These are phyloP conservation scores for Macroglossus sobrinus DNA, from an alignment of 2,113 vertebrate species.

Conservation along the genomic window DNA sequence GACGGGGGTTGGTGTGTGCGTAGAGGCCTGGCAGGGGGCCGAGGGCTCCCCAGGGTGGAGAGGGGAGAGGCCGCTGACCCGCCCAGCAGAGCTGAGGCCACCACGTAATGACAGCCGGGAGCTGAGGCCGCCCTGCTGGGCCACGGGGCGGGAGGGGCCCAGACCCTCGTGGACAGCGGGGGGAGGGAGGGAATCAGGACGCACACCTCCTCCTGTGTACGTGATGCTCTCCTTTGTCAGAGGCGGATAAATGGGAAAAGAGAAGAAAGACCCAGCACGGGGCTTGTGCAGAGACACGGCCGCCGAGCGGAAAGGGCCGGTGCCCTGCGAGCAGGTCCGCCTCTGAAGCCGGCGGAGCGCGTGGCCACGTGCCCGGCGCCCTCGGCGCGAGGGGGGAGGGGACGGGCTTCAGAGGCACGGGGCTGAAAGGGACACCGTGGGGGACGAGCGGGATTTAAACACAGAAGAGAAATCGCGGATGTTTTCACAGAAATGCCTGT, in stretches of 20 bases:
- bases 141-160: accelerated
- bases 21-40: too few relatives aligned
- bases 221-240: accelerated
- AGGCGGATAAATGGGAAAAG: neutral
- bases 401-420: neutral
- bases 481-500: neutral
- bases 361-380: too few relatives aligned
- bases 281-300: accelerated
- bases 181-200: accelerated
- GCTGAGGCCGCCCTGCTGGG: neutral
- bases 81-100: accelerated
- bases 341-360: accelerated
- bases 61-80: neutral
- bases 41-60: neutral
- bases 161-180: accelerated
- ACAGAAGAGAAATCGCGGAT: neutral
- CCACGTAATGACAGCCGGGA: accelerated
- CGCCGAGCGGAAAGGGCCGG: accelerated
- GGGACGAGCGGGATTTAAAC: neutral
- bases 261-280: neutral
- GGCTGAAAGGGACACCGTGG: neutral
- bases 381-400: neutral
- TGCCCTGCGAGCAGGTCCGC: neutral
- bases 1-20: neutral
- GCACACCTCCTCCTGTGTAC: accelerated